Evolutionary conservation across 92 coral and sea anemone species (phyloP).

Genomic region (Pocillopora grandis): DNA sequence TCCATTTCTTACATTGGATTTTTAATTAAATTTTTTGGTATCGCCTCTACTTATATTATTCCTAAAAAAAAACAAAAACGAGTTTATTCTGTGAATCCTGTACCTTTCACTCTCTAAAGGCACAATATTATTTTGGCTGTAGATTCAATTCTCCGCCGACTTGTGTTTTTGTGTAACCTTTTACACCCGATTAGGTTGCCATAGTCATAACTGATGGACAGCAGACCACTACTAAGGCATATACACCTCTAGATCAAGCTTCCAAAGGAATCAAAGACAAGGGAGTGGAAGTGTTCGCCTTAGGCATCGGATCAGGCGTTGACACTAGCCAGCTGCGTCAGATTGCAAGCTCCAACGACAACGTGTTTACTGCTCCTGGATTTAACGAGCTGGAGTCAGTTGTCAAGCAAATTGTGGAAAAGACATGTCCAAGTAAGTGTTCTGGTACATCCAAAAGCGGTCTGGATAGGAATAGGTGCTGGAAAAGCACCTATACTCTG

Average conservation of each 20-base stretch:
- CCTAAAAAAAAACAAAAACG: no score
- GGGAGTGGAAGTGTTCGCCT: constrained; percentile 50
- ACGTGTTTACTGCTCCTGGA: constrained; percentile 19
- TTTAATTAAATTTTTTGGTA: no score
- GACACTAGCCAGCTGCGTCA: constrained; percentile 45
- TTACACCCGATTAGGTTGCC: not conserved
- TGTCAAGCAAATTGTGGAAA: constrained; percentile 37
- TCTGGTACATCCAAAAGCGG: not conserved
- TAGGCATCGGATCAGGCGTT: constrained; percentile 34
- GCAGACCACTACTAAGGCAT: constrained; percentile 43
- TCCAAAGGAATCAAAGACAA: constrained; percentile 39
- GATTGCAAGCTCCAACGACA: constrained; percentile 41
- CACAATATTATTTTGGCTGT: not conserved
- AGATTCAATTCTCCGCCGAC: not conserved
- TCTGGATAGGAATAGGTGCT: not conserved
- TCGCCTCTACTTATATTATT: no score
- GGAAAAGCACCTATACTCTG: no score
- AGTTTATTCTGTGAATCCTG: no score
- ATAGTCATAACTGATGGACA: constrained; percentile 59
- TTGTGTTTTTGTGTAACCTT: no score
- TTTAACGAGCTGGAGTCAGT: constrained; percentile 16
- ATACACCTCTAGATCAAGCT: constrained; percentile 17
- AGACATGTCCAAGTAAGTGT: constrained; percentile 37
- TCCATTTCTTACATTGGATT: not conserved
- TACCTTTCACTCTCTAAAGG: no score